These are phyloP conservation scores for Labeo rohita DNA, from an alignment of 2,113 vertebrate genomes.

Conservation along the genomic window DNA sequence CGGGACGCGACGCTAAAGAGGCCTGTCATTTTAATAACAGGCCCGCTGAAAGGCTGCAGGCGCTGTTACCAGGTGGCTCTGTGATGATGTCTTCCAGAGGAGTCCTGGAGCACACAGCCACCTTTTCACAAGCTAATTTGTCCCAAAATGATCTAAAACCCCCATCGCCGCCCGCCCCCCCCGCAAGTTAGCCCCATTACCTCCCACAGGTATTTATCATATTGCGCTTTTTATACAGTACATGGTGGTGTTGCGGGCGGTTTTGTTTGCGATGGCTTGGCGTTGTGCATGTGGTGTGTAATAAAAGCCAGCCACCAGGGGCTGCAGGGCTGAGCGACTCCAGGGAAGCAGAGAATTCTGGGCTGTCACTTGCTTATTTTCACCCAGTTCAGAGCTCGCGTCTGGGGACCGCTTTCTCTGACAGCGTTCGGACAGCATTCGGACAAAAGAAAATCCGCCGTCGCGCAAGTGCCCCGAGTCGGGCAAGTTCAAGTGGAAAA, in stretches of 20 bases:
- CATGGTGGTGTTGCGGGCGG: not conserved
- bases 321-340: slow-evolving; percentile 30
- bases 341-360: slow-evolving; percentile 31
- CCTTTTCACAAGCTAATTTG: slow-evolving; percentile 46
- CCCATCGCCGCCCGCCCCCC: not conserved
- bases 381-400: slow-evolving; percentile 37
- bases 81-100: slow-evolving; percentile 46
- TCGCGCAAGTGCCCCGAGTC: slow-evolving; percentile 70
- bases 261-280: slow-evolving; percentile 22
- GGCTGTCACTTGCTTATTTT: slow-evolving; percentile 55
- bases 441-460: slow-evolving; percentile 73
- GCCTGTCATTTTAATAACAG: slow-evolving; percentile 58
- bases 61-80: slow-evolving; percentile 54
- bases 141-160: slow-evolving; percentile 40
- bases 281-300: not conserved
- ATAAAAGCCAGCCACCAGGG: slow-evolving; percentile 41
- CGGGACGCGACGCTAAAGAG: slow-evolving; percentile 43
- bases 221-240: not conserved
- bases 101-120: slow-evolving; percentile 19
- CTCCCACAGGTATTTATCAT: slow-evolving; percentile 31
- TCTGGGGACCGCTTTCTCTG: slow-evolving; percentile 59
- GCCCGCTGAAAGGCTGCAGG: slow-evolving; percentile 55
- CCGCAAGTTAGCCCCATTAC: slow-evolving; percentile 1
- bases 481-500: slow-evolving; percentile 80
- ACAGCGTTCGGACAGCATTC: slow-evolving; percentile 65